Conservation (phyloP, 92 coral and sea anemone genomes). For the Ricordea florida region DNA sequence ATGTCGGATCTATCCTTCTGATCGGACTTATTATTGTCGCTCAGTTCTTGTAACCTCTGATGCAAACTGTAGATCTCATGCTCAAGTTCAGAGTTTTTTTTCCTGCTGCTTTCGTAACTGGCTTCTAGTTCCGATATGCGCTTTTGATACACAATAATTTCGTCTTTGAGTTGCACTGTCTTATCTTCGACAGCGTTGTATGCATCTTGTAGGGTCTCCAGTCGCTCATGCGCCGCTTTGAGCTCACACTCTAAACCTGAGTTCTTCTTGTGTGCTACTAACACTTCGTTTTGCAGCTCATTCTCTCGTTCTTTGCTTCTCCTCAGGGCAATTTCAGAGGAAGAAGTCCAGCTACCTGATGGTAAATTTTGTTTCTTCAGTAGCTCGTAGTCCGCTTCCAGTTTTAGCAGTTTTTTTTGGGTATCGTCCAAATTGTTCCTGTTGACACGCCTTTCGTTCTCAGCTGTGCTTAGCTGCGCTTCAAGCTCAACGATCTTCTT, state of each 20-base stretch:
- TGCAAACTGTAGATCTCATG: constrained; percentile 43
- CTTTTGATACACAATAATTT: constrained; percentile 63
- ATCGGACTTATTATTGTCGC: constrained; percentile 43
- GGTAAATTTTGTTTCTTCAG: constrained; percentile 50
- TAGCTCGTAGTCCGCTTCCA: constrained; percentile 87
- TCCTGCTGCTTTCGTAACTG: constrained; percentile 68
- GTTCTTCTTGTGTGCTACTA: constrained; percentile 74
- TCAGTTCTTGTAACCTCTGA: constrained; percentile 37
- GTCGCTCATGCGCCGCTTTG: constrained; percentile 60
- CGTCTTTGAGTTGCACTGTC: constrained; percentile 60
- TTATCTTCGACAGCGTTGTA: constrained; percentile 68
- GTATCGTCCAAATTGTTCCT: constrained; percentile 68
- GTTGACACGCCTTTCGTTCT: constrained; percentile 68
- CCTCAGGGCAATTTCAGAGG: constrained; percentile 71
- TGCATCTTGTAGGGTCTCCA: constrained; percentile 58
- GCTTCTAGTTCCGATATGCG: constrained; percentile 75
- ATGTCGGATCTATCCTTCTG: constrained; percentile 57
- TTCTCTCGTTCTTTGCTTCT: constrained; percentile 80
- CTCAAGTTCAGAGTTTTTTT: constrained; percentile 55
- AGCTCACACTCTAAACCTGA: constrained; percentile 71
- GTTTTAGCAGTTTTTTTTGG: constrained; percentile 70
- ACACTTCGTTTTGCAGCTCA: constrained; percentile 68
- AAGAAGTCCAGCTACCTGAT: constrained; percentile 39
- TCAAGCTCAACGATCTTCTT: constrained; percentile 80
- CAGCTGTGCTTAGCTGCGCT: constrained; percentile 75